Base-by-base conservation (phyloP, 2,113 vertebrate genomes). In the Chunga burmeisteri region DNA sequence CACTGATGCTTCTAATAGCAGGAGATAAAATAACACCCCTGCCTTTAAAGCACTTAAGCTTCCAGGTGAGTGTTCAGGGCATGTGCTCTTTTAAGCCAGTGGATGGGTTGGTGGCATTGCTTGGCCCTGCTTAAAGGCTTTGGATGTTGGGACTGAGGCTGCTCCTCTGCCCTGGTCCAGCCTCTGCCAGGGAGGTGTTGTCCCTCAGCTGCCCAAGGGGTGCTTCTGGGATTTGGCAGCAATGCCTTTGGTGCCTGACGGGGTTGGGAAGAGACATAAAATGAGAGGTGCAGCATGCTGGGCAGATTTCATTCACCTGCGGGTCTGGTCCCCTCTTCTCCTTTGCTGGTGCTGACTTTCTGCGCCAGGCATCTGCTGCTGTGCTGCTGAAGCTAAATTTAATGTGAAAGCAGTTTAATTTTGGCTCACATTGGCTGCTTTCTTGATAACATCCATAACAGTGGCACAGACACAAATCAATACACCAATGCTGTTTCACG, bases 41-140 rank as follows among this genome's bases (percentile, higher is more conserved):
- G 42, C 30, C 25, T 82, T 89, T 87, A 79, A 81, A 85, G 61
- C 59, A n/a, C n/a, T 95, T 91, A 81, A 93, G 93, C 82, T 82
- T 79, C 66, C 53, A 91, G n/a, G 25, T 73, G 62, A 75, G 78
- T 17, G 62, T 68, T 85, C 12, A 63, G 56, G n/a, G 72, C 71
- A 67, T 0, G 11, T 65, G 63, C 46, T 75, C 71, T 65, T 77
- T 44, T 40, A 94, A 88, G 88, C 63, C 91, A n/a, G 15, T 17
- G n/a, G 49, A 16, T 62, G 59, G 46, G 46, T 62, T 42, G 46
- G 38, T 75, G 56, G n/a, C 49, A n/a, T 46, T 25, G 16, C 49
- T 85, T 58, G 78, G 56, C 73, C 26, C 36, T 53, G 56, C 81
- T 68, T 75, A n/a, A 36, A 25, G 34, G 49, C 78, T 84, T 49